Conservation (phyloP, 2,888 invertebrate genomes). For the Amphipyra berbera region DNA sequence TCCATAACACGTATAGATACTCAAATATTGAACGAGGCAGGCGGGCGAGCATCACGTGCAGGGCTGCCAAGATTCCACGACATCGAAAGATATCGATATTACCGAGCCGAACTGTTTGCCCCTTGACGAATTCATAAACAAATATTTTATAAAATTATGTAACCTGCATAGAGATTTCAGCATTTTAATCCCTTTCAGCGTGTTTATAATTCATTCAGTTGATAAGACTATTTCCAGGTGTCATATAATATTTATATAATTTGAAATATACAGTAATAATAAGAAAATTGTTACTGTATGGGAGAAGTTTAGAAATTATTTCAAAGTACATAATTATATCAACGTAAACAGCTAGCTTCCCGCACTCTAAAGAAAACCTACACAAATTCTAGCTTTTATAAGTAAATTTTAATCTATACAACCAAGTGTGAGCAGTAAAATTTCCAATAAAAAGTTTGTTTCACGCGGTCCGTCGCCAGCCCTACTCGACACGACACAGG, state of each 20-base stretch:
- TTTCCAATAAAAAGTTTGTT: conserved; percentile 39
- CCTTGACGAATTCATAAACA: conserved; percentile 13
- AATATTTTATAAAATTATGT: conserved; percentile 37
- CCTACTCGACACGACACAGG: conserved; percentile 72
- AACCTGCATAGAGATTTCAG: conserved; percentile 19
- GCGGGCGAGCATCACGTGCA: conserved; percentile 72
- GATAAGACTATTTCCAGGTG: too few species aligned
- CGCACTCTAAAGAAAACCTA: not conserved
- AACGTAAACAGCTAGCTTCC: too few species aligned
- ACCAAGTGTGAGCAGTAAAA: conserved; percentile 30
- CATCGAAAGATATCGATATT: conserved; percentile 41
- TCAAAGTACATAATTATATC: too few species aligned
- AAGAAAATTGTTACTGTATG: too few species aligned
- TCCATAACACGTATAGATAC: conserved; percentile 73
- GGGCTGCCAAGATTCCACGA: conserved; percentile 55
- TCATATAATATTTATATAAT: too few species aligned
- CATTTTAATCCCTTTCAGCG: not conserved
- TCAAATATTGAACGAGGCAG: conserved; percentile 76
- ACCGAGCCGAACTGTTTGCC: conserved; percentile 16
- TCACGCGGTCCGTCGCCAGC: conserved; percentile 35
- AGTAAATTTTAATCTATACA: conserved; percentile 29
- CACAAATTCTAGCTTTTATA: conserved; percentile 8
- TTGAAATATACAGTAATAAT: too few species aligned
- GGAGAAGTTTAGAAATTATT: too few species aligned
- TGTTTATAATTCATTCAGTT: too few species aligned